phyloP scores from a whole-genome alignment of 2,797 vertebrate genomes.

The Botia almorhae region DNA sequence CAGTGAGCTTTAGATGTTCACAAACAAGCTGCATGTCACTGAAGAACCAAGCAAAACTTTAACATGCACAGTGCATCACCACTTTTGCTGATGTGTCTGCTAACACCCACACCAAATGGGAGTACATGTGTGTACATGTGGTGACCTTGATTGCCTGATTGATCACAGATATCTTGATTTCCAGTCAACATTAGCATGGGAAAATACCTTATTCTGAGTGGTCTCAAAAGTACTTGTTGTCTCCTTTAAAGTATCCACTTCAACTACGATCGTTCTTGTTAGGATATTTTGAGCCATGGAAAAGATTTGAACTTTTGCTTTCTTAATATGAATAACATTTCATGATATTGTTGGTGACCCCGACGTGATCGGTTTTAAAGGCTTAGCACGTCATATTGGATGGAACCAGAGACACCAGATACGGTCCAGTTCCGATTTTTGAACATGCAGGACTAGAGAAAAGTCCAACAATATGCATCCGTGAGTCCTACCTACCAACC shows the following conservation, averaged over 20 bases:
- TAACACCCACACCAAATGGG: slow-evolving; percentile 57
- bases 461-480: no score
- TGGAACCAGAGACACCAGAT: no score
- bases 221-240: slow-evolving; percentile 40
- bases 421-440: no score
- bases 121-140: slow-evolving; percentile 23
- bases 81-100: slow-evolving; percentile 51
- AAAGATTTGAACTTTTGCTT: neutral
- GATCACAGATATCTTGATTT: slow-evolving; percentile 42
- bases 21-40: slow-evolving; percentile 25
- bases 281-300: neutral
- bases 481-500: neutral
- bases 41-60: slow-evolving; percentile 35
- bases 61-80: slow-evolving; percentile 34
- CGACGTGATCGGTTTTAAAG: no score
- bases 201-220: slow-evolving; percentile 39
- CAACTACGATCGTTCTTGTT: neutral
- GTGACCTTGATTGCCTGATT: slow-evolving; percentile 56
- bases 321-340: neutral
- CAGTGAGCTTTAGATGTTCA: slow-evolving; percentile 13
- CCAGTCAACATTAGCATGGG: slow-evolving; percentile 4
- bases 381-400: no score
- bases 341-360: no score
- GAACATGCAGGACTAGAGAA: no score
- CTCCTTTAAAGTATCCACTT: neutral